These are phyloP conservation scores for Holocentrus rufus DNA, from an alignment of 2,797 vertebrate genomes.

Conservation along the genomic window DNA sequence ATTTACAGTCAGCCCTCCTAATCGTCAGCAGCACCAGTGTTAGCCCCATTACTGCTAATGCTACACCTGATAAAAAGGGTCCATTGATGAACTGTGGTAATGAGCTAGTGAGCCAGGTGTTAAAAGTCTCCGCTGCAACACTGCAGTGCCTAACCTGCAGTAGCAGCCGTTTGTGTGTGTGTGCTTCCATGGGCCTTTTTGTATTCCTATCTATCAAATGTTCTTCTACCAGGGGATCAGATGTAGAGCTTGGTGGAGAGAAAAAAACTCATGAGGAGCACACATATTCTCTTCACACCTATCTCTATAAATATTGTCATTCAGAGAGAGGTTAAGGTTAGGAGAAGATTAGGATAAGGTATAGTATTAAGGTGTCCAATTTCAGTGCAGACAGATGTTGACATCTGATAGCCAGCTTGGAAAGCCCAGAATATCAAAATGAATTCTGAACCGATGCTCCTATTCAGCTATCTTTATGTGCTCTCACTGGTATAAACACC, in stretches of 20 bases:
- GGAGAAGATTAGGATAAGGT: too few relatives aligned
- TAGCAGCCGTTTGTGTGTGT: not conserved
- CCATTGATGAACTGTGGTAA: conserved; percentile 68
- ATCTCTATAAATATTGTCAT: too few relatives aligned
- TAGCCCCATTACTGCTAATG: conserved; percentile 67
- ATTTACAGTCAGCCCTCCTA: conserved; percentile 58
- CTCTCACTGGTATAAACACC: too few relatives aligned
- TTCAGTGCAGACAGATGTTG: not conserved
- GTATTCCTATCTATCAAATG: not conserved
- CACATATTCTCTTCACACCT: too few relatives aligned
- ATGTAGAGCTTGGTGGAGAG: not conserved
- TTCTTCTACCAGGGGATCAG: not conserved
- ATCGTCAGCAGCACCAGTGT: conserved; percentile 49
- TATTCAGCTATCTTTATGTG: too few relatives aligned
- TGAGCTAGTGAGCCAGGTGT: conserved; percentile 50
- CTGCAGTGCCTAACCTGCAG: conserved; percentile 10
- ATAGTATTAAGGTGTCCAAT: too few relatives aligned
- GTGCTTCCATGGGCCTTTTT: not conserved
- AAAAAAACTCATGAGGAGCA: too few relatives aligned
- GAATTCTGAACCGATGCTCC: too few relatives aligned
- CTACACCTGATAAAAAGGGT: conserved; percentile 65
- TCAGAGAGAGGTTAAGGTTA: not conserved
- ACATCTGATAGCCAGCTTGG: too few relatives aligned
- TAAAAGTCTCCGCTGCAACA: conserved; percentile 34
- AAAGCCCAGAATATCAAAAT: too few relatives aligned